A percentile compares a stretch with the other conserved stretches of the same genome.
These are phyloP conservation scores for Xylocampa areola DNA, from an alignment of 2,888 invertebrate genomes.

Conservation along the genomic window DNA sequence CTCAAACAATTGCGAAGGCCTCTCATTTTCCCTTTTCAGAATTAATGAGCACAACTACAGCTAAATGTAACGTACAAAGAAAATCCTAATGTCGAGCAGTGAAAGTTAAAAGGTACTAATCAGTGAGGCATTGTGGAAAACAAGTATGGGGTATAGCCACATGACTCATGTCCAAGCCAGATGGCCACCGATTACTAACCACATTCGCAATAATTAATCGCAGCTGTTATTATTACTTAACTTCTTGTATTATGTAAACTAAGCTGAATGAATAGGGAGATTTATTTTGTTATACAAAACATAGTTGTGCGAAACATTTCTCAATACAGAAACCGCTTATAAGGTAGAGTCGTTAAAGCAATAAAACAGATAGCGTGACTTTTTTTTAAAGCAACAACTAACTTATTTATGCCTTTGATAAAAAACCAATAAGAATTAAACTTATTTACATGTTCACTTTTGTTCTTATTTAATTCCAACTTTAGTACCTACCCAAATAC, in stretches of 20 bases:
- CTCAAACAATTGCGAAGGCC: neutral
- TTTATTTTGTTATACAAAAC: constrained; percentile 26
- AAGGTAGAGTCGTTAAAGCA: constrained; percentile 13
- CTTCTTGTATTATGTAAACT: constrained; percentile 65
- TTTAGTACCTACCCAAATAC: constrained; percentile 8
- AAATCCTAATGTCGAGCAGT: constrained; percentile 25
- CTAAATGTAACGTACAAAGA: constrained; percentile 34
- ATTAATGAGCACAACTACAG: constrained; percentile 20
- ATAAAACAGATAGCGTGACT: constrained; percentile 17
- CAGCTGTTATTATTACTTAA: constrained; percentile 67
- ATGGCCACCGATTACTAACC: constrained; percentile 71
- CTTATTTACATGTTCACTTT: constrained; percentile 12
- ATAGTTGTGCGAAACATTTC: constrained; percentile 28
- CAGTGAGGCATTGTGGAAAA: constrained; percentile 34
- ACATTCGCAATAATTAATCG: constrained; percentile 70
- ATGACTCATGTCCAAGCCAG: constrained; percentile 70
- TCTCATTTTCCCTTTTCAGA: constrained; percentile 11
- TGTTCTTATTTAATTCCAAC: constrained; percentile 11
- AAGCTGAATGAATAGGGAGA: constrained; percentile 35
- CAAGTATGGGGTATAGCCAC: constrained; percentile 46
- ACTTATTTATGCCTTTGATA: neutral
- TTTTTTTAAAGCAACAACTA: constrained; percentile 9
- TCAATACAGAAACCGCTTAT: constrained; percentile 24
- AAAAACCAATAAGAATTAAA: constrained; percentile 19
- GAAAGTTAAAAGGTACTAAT: constrained; percentile 34